phyloP scores from a whole-genome alignment of 2,797 vertebrate species.

The Toxotes lorentzi region DNA sequence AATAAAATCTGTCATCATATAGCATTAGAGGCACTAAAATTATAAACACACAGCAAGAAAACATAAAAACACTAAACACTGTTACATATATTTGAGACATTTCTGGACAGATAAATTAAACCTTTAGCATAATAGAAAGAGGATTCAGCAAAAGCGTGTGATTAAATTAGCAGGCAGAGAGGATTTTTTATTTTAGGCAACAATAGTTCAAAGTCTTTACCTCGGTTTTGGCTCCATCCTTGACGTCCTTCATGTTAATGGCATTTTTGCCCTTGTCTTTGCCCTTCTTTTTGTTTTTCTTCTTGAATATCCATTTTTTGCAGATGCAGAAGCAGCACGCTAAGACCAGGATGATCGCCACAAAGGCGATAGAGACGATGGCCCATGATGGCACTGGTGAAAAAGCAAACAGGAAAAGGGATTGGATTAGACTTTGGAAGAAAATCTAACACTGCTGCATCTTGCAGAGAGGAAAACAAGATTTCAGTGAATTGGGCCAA shows the following conservation, averaged over 20 bases:
- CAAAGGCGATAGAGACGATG: constrained; percentile 98
- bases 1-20: constrained; percentile 8
- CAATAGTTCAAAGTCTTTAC: constrained; percentile 83
- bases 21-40: not conserved
- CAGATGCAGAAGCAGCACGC: constrained; percentile 99
- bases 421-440: constrained; percentile 18
- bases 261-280: constrained; percentile 99
- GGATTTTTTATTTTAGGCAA: not conserved
- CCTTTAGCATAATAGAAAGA: constrained; percentile 14
- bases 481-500: constrained; percentile 18
- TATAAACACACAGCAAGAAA: not conserved
- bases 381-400: constrained; percentile 98
- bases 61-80: constrained; percentile 15
- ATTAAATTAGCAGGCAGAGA: not conserved
- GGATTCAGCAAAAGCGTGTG: not conserved
- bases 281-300: constrained; percentile 99
- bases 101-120: not conserved
- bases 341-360: constrained; percentile 95
- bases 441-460: constrained; percentile 8
- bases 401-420: constrained; percentile 20
- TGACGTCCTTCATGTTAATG: constrained; percentile 99
- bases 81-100: constrained; percentile 1
- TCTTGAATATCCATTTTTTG: constrained; percentile 99
- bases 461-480: constrained; percentile 20
- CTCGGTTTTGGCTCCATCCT: constrained; percentile 97